Evolutionary conservation across 2,888 invertebrate species (phyloP), one percentile per base, ranked within the genome.

Genomic region (Sycophila texana): DNA sequence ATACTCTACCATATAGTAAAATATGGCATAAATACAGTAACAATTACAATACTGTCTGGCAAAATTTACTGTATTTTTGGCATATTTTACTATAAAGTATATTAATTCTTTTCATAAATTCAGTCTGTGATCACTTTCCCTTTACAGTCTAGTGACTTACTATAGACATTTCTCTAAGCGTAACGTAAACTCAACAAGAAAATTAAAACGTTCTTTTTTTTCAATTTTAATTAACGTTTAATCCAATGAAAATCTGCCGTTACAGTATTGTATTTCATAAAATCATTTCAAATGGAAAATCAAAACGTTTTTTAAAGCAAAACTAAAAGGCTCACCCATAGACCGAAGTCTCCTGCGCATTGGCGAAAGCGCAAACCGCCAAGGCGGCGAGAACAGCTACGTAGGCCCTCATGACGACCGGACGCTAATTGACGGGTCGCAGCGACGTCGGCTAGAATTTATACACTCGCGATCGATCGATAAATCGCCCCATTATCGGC

Each of bases 251-350:
- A 22, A 22, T 58, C 7, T 58, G 22, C 22, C 7, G 20, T 22
- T n/a, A n/a, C n/a, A n/a, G n/a, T n/a, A n/a, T 58, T 58, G 1
- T 10, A 58, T 58, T 30, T 14, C 5, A 30, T 12, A 12, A 66
- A 20, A 20, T 14, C 2, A 13, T 49, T 49, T 49, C 7, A 47
- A 20, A 4, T 49, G 5, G 7, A 12, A 53, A 22, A 16, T 51
- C 14, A 20, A 13, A 18, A 13, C 2, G 14, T 16, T n/a, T 18
- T 57, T 18, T 61, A 39, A 67, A 49, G n/a, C n/a, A 58, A 49
- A 26, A 67, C 4, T 13, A 57, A 12, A 67, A 18, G 0, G 55
- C 67, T 20, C 70, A 78, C 78, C 78, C 78, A 51, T 63, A 68
- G n/a, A 78, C 30, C 18, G 73, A 74, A 10, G 78, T 4, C 20